These are phyloP conservation scores for Spheniscus humboldti DNA, from an alignment of 2,797 vertebrate genomes.

Conservation along the genomic window DNA sequence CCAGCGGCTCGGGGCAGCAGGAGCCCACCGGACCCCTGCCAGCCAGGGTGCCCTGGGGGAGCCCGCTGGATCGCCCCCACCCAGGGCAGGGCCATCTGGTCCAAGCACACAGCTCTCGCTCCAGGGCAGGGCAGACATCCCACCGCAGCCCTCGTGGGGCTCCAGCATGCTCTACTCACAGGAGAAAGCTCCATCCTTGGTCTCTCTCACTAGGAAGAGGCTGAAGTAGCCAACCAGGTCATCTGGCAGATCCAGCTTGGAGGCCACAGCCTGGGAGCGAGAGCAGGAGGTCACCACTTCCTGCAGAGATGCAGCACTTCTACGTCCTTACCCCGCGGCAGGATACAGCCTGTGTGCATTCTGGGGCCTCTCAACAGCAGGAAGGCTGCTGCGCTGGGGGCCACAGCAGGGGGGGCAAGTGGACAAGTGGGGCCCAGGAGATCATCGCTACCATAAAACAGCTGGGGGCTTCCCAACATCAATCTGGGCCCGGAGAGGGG, in stretches of 20 bases:
- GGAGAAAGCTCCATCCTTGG: conserved; percentile 86
- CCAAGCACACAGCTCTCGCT: neutral
- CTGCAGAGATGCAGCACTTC: neutral
- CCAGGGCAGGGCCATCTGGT: neutral
- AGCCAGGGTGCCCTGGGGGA: neutral
- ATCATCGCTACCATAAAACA: neutral
- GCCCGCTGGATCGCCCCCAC: accelerated
- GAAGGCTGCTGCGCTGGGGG: neutral
- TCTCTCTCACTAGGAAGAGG: conserved; percentile 90
- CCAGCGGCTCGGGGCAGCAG: neutral
- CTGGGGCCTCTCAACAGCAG: no score
- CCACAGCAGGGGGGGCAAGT: neutral
- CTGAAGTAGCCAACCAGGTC: conserved; percentile 96
- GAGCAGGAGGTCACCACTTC: neutral
- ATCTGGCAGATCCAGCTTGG: conserved; percentile 92
- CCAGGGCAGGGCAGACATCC: neutral
- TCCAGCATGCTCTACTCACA: conserved; percentile 79
- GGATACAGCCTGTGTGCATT: accelerated
- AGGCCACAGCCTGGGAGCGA: conserved; percentile 85
- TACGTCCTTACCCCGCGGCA: neutral
- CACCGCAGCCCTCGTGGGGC: accelerated
- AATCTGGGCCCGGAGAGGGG: neutral
- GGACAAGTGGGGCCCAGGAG: accelerated
- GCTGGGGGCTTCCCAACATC: neutral
- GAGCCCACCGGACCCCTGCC: neutral